Evolutionary conservation across 2,888 invertebrate species (phyloP).

Genomic region (Diaperis boleti): DNA sequence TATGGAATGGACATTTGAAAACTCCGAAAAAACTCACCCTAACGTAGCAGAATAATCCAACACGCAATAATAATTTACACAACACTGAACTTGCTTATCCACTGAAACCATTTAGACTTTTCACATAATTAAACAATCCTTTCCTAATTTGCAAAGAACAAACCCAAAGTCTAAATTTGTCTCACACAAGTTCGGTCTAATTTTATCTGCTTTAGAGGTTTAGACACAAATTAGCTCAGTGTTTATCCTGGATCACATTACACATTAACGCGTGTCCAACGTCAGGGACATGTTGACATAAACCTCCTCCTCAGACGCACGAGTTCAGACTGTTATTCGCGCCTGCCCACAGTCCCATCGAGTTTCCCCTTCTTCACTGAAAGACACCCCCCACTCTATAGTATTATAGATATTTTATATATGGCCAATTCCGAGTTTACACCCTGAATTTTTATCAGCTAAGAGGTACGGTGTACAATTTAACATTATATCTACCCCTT

Average conservation of each 20-base stretch:
- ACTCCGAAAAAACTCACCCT: slow-evolving; percentile 48
- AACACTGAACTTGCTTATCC: slow-evolving; percentile 51
- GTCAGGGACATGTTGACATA: slow-evolving; percentile 39
- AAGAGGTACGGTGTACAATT: slow-evolving; percentile 31
- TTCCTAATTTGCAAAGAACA: slow-evolving; percentile 33
- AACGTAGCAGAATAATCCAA: slow-evolving; percentile 53
- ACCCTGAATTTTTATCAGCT: slow-evolving; percentile 46
- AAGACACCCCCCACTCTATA: slow-evolving; percentile 43
- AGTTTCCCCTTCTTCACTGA: slow-evolving; percentile 42
- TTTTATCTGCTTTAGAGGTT: slow-evolving; percentile 32
- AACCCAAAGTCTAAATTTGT: slow-evolving; percentile 13
- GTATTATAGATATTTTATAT: slow-evolving; percentile 46
- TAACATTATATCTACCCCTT: slow-evolving; percentile 26
- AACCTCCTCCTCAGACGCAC: slow-evolving; percentile 40
- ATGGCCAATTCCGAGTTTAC: slow-evolving; percentile 46
- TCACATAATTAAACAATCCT: slow-evolving; percentile 49
- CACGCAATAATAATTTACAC: slow-evolving; percentile 50
- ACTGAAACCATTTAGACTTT: slow-evolving; percentile 47
- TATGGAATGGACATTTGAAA: slow-evolving; percentile 20
- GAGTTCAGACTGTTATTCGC: slow-evolving; percentile 43
- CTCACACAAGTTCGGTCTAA: slow-evolving; percentile 28
- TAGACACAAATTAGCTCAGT: slow-evolving; percentile 21
- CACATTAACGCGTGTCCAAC: slow-evolving; percentile 40
- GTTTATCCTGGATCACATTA: slow-evolving; percentile 35
- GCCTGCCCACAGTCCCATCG: slow-evolving; percentile 43